A percentile compares a stretch with the other conserved stretches of the same genome.
phyloP scores from a whole-genome alignment of 2,113 vertebrate species.

The Mobula hypostoma region DNA sequence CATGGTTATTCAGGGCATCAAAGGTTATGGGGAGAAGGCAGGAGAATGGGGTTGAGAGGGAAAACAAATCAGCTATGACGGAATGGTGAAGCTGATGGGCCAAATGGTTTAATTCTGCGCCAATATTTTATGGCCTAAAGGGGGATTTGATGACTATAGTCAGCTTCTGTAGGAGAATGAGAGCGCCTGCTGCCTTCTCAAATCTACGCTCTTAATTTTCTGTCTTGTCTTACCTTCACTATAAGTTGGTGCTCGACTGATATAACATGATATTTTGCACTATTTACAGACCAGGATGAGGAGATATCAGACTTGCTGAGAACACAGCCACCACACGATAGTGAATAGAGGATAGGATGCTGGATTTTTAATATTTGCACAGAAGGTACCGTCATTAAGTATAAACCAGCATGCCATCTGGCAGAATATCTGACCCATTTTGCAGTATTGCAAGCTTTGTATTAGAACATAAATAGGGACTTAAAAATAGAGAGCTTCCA shows the following conservation, averaged over 20 bases:
- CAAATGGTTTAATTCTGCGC: too few relatives aligned
- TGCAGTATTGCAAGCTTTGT: not conserved
- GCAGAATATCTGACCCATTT: not conserved
- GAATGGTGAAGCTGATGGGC: too few relatives aligned
- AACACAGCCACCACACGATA: not conserved
- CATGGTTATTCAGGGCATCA: too few relatives aligned
- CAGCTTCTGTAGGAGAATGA: not conserved
- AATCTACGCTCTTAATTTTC: not conserved
- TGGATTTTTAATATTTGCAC: not conserved
- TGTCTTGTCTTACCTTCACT: not conserved
- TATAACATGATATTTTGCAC: not conserved
- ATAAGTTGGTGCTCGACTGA: not conserved
- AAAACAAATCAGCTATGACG: too few relatives aligned
- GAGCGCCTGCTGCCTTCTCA: not conserved
- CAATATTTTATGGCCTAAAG: too few relatives aligned
- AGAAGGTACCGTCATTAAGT: not conserved
- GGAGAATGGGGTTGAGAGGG: too few relatives aligned
- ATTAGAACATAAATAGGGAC: not conserved
- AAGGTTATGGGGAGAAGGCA: too few relatives aligned
- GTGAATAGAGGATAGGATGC: not conserved
- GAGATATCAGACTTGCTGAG: not conserved
- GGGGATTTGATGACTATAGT: not conserved
- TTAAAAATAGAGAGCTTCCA: not conserved
- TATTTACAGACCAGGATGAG: not conserved
- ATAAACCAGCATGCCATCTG: not conserved